Evolutionary conservation across 2,888 invertebrate genomes (phyloP), one percentile per base, ranked within the genome.

Genomic region (Agrochola lychnidis): DNA sequence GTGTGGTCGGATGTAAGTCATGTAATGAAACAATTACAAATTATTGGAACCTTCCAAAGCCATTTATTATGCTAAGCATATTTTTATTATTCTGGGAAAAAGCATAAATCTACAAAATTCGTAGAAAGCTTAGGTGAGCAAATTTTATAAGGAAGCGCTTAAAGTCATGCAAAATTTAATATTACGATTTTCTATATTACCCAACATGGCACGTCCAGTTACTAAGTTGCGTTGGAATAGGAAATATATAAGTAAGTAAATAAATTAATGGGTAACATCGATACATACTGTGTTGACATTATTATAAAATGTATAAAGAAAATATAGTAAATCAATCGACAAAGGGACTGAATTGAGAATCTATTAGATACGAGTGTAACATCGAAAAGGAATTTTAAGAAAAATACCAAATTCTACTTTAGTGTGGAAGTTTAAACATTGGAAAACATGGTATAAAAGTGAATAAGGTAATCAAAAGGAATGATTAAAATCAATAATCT

Each of bases 141-240:
- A 79, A 36, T 22, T 73, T 73, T 61, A 14, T 56, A 70, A n/a
- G 0, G 48, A 84, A 84, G 84, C 84, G 76, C 45, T 59, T 36
- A 14, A 62, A 66, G 59, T 42, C 78, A 83, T 86, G 84, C 76
- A 78, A 80, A 67, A 81, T 63, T 83, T 78, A 70, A 71, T 73
- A 81, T 73, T 78, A 71, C 72, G 71, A 64, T 76, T 57, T 73
- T 73, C 72, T 71, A 71, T 73, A 83, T 94, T 96, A 96, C 96
- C 96, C 91, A 95, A 90, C 91, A 95, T 94, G 68, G 92, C 90
- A 84, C 96, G 95, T 93, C 96, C 96, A 87, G 94, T 91, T 81
- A 93, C 94, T 94, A 93, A 84, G 93, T 89, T 83, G 93, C 92
- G 79, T 87, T 89, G 89, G 85, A 91, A 90, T 87, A 88, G 88